Evolutionary conservation across 2,888 invertebrate genomes (phyloP), one percentile per base, ranked within the genome.

Genomic region (Epistrophella euchroma): DNA sequence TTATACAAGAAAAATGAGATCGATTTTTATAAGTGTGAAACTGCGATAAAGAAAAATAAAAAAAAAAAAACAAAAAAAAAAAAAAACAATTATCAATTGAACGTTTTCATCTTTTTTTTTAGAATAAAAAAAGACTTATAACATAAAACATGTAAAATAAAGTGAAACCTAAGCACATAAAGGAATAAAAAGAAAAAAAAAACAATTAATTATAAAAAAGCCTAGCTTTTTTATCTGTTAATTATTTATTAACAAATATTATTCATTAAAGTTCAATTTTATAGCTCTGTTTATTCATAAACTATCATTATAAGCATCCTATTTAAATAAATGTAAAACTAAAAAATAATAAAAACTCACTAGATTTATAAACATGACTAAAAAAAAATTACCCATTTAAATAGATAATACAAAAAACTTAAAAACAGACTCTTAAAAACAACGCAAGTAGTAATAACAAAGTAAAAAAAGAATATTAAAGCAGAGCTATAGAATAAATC

Each of bases 41-140:
- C 88, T 88, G 88, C 88, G 82, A 88, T 82, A 79, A 80, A 76
- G 64, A 72, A 77, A 81, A 25, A 45, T 15, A 45, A 19, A 11
- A 35, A 28, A 45, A 45, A 64, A 32, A 77, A 81, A 25, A 45
- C 40, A 45, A 19, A 11, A 35, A 28, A 45, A 45, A 64, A 32
- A 35, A 66, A 45, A 32, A 35, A 32, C 22, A 72, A 87, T 52
- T 52, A 52, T 52, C 52, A 28, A 83, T 75, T 55, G 74, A 86
- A 77, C 73, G 78, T 88, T 88, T 88, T 88, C 84, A 81, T 83
- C 79, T 25, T 50, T 52, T 52, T 77, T 76, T 82, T 84, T 87
- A 88, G 87, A 72, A 83, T 83, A 88, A 87, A 81, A 88, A 85
- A 85, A 86, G 88, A 88, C 88, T 88, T 88, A 88, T 88, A 88